Evolutionary conservation across 2,888 invertebrate genomes (phyloP).

Genomic region (Endotricha flammealis): DNA sequence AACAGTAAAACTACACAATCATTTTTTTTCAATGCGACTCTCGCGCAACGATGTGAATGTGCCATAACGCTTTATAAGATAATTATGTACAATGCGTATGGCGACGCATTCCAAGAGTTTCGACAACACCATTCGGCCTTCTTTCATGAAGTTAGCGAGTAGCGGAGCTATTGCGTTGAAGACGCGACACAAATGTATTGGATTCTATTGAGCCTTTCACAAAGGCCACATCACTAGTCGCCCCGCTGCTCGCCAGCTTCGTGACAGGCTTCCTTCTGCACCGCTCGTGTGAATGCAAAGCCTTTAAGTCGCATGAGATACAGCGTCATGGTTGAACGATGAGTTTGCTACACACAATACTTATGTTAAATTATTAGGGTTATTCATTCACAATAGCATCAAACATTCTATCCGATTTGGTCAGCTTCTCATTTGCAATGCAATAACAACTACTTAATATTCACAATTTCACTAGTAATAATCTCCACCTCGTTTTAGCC

Average conservation of each 20-base stretch:
- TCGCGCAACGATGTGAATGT: slow-evolving; percentile 22
- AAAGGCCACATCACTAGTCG: too few species aligned
- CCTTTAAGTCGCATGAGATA: too few species aligned
- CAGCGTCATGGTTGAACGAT: slow-evolving; percentile 5
- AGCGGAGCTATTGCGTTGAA: too few species aligned
- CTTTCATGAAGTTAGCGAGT: too few species aligned
- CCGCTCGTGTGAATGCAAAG: background rate
- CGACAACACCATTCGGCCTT: too few species aligned
- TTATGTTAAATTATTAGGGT: slow-evolving; percentile 34
- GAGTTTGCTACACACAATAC: slow-evolving; percentile 24
- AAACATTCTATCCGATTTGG: slow-evolving; percentile 29
- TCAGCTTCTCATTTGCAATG: slow-evolving; percentile 18
- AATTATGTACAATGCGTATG: slow-evolving; percentile 19
- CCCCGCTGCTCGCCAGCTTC: background rate
- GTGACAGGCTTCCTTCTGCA: background rate
- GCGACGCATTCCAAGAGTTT: background rate
- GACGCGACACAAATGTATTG: too few species aligned
- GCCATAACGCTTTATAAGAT: slow-evolving; percentile 10
- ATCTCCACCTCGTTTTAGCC: slow-evolving; percentile 1
- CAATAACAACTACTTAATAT: slow-evolving; percentile 1
- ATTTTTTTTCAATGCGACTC: slow-evolving; percentile 28
- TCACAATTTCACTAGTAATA: slow-evolving; percentile 6
- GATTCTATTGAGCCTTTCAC: too few species aligned
- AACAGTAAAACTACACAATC: slow-evolving; percentile 16
- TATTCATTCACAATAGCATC: slow-evolving; percentile 37